Conservation (phyloP, 30 jellyfish, hydroid and myxozoan genomes). For the Morbakka virulenta region DNA sequence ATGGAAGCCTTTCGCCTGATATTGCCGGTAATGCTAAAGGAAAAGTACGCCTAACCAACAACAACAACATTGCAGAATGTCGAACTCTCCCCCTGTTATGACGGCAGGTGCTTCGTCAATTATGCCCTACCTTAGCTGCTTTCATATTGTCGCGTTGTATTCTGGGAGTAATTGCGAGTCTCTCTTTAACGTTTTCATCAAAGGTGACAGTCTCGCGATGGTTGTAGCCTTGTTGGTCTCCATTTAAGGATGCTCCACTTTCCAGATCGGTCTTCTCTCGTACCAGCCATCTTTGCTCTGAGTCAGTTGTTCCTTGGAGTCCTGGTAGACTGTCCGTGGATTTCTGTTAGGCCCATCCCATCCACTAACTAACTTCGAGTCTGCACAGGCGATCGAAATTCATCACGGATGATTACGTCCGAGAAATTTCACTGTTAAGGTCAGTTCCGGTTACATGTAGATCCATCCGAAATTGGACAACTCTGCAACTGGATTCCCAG, state of each 20-base stretch:
- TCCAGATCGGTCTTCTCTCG: conserved; percentile 41
- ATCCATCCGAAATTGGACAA: background rate
- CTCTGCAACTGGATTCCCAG: background rate
- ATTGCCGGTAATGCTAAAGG: too few relatives aligned
- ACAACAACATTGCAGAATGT: too few relatives aligned
- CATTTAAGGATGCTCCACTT: background rate
- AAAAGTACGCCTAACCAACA: too few relatives aligned
- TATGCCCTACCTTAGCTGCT: background rate
- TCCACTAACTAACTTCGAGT: background rate
- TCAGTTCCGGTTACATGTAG: background rate
- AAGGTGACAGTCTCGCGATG: background rate
- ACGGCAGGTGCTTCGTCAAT: background rate
- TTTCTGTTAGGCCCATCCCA: conserved; percentile 1
- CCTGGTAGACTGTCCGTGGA: conserved; percentile 61
- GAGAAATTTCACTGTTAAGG: background rate
- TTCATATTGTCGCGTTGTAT: background rate
- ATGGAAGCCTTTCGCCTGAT: too few relatives aligned
- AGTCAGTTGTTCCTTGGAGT: conserved; percentile 57
- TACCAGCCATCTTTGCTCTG: conserved; percentile 43
- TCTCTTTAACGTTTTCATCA: conserved; percentile 13
- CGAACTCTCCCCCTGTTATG: too few relatives aligned
- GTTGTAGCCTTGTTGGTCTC: conserved; percentile 30
- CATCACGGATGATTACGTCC: background rate
- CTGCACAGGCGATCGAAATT: background rate
- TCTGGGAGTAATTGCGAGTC: background rate